Evolutionary conservation across 2,888 invertebrate species (phyloP).

Genomic region (Pristionchus exspectatus): DNA sequence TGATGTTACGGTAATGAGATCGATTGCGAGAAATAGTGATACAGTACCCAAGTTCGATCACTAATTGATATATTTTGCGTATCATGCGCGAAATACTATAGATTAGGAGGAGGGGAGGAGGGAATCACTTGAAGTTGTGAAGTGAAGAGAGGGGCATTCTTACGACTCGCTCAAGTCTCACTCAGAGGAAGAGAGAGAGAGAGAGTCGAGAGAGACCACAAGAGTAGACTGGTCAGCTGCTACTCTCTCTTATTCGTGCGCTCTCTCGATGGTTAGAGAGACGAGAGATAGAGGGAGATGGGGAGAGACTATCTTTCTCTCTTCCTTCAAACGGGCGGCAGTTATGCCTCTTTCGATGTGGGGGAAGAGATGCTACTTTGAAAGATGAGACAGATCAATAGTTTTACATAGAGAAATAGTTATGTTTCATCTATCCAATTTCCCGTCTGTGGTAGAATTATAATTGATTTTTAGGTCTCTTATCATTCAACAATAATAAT

Average conservation of each 20-base stretch:
- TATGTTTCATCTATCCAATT: background rate
- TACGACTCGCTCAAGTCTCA: conserved; percentile 42
- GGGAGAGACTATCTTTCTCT: background rate
- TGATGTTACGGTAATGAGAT: background rate
- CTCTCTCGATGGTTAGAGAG: background rate
- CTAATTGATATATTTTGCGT: background rate
- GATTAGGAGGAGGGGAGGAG: background rate
- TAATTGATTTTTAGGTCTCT: too few species aligned
- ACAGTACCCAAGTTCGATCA: background rate
- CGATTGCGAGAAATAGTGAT: background rate
- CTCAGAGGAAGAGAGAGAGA: background rate
- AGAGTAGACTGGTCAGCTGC: conserved; percentile 29
- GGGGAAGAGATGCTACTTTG: background rate
- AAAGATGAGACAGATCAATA: background rate
- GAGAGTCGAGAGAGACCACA: background rate
- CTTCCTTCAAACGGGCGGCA: background rate
- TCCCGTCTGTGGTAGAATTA: too few species aligned
- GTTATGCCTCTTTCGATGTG: conserved; percentile 7
- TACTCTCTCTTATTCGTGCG: background rate
- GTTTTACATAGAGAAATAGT: background rate
- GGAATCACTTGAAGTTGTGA: background rate
- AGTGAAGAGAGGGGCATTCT: conserved; percentile 32
- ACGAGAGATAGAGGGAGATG: background rate
- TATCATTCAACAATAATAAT: too few species aligned
- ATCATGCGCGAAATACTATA: background rate